Conservation (phyloP, 1,140 invertebrate species). For the Drosophila bifasciata region DNA sequence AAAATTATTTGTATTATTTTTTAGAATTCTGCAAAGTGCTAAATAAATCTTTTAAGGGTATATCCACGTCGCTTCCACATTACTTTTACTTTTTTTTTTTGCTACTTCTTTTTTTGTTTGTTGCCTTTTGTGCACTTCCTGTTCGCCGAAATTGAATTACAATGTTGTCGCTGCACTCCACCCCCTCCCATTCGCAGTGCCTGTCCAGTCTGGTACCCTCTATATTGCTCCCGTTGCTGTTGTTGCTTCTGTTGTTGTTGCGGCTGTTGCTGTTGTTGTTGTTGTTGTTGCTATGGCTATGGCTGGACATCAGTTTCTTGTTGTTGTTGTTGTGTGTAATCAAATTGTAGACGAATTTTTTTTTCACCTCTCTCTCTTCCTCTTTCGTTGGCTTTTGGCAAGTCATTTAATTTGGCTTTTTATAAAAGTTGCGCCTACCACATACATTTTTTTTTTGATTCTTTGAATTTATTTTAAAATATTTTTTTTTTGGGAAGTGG, state of each 20-base stretch:
- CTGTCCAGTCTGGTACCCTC: background rate
- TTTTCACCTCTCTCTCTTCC: conserved; percentile 25
- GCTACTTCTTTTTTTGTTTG: conserved; percentile 25
- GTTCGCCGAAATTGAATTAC: conserved; percentile 68
- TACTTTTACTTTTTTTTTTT: conserved; percentile 28
- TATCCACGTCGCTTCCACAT: background rate
- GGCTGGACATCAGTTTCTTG: no score
- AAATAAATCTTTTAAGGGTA: no score
- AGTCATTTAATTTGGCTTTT: conserved; percentile 68
- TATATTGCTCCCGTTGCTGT: conserved; percentile 1
- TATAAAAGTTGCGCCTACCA: conserved; percentile 53
- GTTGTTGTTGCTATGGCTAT: no score
- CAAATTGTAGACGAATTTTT: conserved; percentile 65
- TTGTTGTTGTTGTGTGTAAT: conserved; percentile 63
- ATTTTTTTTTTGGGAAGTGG: conserved; percentile 20
- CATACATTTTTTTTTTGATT: conserved; percentile 7
- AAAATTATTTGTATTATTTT: no score
- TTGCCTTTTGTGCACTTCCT: conserved; percentile 60
- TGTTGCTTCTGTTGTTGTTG: conserved; percentile 53
- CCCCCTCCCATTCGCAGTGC: background rate
- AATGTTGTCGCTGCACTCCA: conserved; percentile 68
- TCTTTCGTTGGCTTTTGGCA: conserved; percentile 33
- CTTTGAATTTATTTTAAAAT: background rate
- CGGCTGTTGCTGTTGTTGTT: no score
- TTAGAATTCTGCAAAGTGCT: background rate